Base-by-base conservation (phyloP, 2,113 vertebrate genomes). In the Misgurnus mizolepis region DNA sequence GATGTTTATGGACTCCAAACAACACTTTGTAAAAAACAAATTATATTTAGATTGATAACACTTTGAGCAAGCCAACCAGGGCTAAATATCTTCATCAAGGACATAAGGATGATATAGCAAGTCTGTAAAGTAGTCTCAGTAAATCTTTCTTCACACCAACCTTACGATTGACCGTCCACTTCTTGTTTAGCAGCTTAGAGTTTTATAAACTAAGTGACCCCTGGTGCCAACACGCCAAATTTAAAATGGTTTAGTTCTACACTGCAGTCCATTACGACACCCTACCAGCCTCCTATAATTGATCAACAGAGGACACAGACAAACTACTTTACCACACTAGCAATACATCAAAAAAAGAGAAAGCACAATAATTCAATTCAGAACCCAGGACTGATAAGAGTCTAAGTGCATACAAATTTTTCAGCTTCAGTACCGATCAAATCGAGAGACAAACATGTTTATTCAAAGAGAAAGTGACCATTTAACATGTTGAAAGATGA, bases 281-380 rank as follows among this genome's bases (percentile, higher is more conserved):
- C n/a, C 60, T 75, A 55, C 82, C 56, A 68, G 62, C 58, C 45
- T 58, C 39, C 56, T 27, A 79, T 76, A 71, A 18, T 14, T 53
- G 17, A 87, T 75, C 79, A 34, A 34, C 27, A 76, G 53, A 61
- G 53, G 50, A 79, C 34, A 27, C 40, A 68, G 55, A 81, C 65
- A 45, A 69, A 74, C 55, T 69, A 39, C 69, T 70, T 58, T 68
- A 60, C 22, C 45, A 43, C 45, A 18, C 47, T 22, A 49, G 55
- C 39, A 73, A 64, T 78, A 81, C 12, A 81, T 79, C 69, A 78
- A 40, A 18, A 49, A 47, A 7, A 78, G 76, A 77, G 60, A 49
- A 53, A 80, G 39, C 55, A 22, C 34, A 53, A 60, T 66, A 47
- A 69, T 78, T 65, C 49, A 66, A 27, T 64, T 14, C 11, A 67